Evolutionary conservation across 2,113 vertebrate species (phyloP).

Genomic region (Calidris pygmaea): DNA sequence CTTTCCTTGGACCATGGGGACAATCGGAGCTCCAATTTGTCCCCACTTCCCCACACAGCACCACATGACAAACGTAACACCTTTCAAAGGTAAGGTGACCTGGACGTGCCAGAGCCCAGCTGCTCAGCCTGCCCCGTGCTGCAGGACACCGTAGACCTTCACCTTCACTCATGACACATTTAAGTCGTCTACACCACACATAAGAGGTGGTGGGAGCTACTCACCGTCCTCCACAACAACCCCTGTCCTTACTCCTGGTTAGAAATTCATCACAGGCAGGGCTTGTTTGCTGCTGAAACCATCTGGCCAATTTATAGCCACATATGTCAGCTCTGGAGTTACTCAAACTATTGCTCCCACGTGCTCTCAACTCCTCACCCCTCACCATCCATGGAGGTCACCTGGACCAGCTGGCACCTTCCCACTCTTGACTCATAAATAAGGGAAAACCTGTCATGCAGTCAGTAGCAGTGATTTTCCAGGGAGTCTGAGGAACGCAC

Average conservation of each 20-base stretch:
- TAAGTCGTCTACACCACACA: fast-evolving
- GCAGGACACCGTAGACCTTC: not conserved
- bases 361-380: not conserved
- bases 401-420: not conserved
- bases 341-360: not conserved
- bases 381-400: not conserved
- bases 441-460: not conserved
- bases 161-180: not conserved
- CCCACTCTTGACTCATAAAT: not conserved
- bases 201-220: not conserved
- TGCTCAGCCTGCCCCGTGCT: not conserved
- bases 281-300: not conserved
- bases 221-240: not conserved
- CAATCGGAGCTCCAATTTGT: not conserved
- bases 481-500: not conserved
- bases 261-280: not conserved
- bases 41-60: not conserved
- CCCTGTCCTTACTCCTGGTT: not conserved
- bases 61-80: not conserved
- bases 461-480: not conserved
- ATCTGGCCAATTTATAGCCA: not conserved
- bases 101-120: not conserved
- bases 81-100: not conserved
- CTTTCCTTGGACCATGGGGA: not conserved
- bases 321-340: not conserved